Evolutionary conservation across 2,797 vertebrate genomes (phyloP).

Genomic region (Ispidina picta): DNA sequence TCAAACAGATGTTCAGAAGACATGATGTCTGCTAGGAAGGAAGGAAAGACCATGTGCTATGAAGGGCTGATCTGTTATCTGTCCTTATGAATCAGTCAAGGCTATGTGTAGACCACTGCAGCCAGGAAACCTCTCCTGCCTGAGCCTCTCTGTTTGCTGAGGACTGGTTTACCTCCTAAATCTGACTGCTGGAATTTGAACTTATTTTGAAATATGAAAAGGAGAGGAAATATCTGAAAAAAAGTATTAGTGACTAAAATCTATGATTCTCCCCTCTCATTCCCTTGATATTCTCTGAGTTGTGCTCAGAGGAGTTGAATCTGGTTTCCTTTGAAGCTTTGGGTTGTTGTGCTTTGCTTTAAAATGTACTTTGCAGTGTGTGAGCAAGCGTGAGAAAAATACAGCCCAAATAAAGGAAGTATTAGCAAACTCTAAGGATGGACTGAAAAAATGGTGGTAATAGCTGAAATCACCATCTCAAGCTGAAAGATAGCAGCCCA

Average conservation of each 20-base stretch:
- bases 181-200: not conserved
- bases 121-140: not conserved
- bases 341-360: not conserved
- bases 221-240: not conserved
- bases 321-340: not conserved
- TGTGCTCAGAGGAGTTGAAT: not conserved
- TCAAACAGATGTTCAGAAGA: not conserved
- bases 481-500: not conserved
- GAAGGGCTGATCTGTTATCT: not conserved
- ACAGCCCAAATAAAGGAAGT: not conserved
- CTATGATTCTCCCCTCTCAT: not conserved
- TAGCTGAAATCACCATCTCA: not conserved
- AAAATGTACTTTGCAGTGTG: not conserved
- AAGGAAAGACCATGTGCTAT: not conserved
- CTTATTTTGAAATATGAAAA: not conserved
- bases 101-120: accelerated
- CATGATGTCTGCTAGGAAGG: not conserved
- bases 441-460: not conserved
- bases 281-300: not conserved
- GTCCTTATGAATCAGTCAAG: not conserved
- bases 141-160: not conserved
- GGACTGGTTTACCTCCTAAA: not conserved
- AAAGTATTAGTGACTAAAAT: not conserved
- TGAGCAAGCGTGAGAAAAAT: not conserved
- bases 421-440: not conserved